Evolutionary conservation across 2,797 vertebrate genomes (phyloP).

Genomic region (Pseudomugil gertrudae): DNA sequence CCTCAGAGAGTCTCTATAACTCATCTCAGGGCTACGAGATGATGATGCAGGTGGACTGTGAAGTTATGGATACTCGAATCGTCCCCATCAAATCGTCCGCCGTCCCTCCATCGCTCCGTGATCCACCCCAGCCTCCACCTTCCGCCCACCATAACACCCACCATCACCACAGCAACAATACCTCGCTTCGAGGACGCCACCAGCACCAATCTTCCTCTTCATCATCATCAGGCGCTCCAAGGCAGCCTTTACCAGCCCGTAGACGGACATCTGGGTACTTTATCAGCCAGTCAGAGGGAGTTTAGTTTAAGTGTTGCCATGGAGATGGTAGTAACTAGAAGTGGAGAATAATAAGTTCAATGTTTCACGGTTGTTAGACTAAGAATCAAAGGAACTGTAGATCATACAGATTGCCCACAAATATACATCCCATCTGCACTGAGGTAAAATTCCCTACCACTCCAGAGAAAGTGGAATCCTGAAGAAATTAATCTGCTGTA

Average conservation of each 20-base stretch:
- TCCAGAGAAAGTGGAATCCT: background rate
- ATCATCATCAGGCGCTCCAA: accelerated
- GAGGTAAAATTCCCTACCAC: background rate
- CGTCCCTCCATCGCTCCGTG: conserved; percentile 87
- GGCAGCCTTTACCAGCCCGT: conserved; percentile 59
- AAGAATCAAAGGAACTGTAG: background rate
- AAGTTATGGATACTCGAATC: conserved; percentile 93
- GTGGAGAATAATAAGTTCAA: background rate
- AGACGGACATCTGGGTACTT: conserved; percentile 57
- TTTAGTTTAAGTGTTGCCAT: conserved; percentile 49
- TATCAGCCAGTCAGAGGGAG: conserved; percentile 76
- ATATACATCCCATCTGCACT: background rate
- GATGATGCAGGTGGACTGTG: conserved; percentile 97
- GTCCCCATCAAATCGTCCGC: conserved; percentile 92
- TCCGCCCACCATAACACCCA: conserved; percentile 56
- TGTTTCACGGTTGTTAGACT: background rate
- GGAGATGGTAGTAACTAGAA: background rate
- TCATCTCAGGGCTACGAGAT: conserved; percentile 87
- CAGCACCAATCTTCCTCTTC: conserved; percentile 55
- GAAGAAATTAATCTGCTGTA: background rate
- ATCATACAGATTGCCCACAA: too few relatives aligned
- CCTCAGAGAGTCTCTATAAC: conserved; percentile 87
- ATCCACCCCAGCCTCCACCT: conserved; percentile 67
- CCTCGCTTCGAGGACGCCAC: conserved; percentile 73
- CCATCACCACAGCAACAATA: conserved; percentile 79